phyloP scores from a whole-genome alignment of 1,140 invertebrate species.

The Propsilocerus akamusi region DNA sequence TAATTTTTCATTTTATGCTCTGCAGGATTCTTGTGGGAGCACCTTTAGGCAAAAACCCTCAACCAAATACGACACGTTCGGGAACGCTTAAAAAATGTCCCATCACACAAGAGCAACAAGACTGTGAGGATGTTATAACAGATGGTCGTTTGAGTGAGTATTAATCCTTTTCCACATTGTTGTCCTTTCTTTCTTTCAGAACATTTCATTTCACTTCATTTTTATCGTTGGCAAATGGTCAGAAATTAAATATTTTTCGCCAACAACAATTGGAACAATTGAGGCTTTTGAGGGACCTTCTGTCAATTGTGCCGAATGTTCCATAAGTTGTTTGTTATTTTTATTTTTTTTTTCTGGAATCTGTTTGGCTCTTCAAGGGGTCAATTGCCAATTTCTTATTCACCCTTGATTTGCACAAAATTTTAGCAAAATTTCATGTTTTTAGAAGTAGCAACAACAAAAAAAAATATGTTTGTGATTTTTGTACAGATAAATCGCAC shows the following conservation, averaged over 20 bases:
- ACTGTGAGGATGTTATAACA: conserved; percentile 71
- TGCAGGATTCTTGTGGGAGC: conserved; percentile 82
- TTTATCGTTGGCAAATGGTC: conserved; percentile 7
- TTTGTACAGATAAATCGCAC: too few relatives aligned
- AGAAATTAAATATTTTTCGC: neutral
- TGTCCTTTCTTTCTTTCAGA: conserved; percentile 6
- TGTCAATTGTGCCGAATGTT: neutral
- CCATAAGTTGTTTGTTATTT: too few relatives aligned
- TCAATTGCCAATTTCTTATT: too few relatives aligned
- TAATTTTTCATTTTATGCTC: conserved; percentile 13
- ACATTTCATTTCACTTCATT: conserved; percentile 1
- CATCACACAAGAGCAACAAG: conserved; percentile 37
- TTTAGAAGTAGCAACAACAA: too few relatives aligned
- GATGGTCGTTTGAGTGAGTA: conserved; percentile 68
- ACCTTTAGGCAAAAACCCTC: conserved; percentile 65
- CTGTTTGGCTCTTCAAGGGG: too few relatives aligned
- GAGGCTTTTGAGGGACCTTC: neutral
- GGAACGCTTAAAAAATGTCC: conserved; percentile 80
- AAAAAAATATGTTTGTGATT: too few relatives aligned
- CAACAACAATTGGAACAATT: neutral
- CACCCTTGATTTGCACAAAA: too few relatives aligned
- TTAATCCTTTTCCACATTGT: conserved; percentile 6
- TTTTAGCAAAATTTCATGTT: too few relatives aligned
- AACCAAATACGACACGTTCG: conserved; percentile 64
- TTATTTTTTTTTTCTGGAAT: too few relatives aligned